phyloP scores from a whole-genome alignment of 2,888 invertebrate species.

The Blastobasis adustella region DNA sequence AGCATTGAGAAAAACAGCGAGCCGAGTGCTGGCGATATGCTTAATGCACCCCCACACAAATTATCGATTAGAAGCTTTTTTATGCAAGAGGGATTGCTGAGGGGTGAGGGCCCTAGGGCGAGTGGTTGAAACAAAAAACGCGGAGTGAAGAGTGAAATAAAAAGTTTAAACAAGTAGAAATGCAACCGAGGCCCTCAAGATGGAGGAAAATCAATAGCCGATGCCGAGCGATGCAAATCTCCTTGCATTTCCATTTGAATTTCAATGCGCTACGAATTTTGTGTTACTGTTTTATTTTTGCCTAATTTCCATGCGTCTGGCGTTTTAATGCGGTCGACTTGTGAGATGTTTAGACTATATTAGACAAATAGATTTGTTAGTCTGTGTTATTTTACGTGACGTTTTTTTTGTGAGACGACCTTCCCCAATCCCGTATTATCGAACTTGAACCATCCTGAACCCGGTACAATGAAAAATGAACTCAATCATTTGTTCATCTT shows the following conservation, averaged over 20 bases:
- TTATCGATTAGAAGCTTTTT: conserved; percentile 76
- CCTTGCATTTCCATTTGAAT: conserved; percentile 66
- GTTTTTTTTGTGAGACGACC: too few species aligned
- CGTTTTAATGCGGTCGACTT: conserved; percentile 1
- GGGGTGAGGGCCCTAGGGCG: conserved; percentile 63
- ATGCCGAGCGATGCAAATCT: conserved; percentile 68
- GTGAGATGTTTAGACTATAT: too few species aligned
- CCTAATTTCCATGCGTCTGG: conserved; percentile 31
- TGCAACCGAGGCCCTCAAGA: conserved; percentile 67
- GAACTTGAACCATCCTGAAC: too few species aligned
- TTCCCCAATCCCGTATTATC: too few species aligned
- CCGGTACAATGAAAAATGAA: too few species aligned
- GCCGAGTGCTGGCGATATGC: conserved; percentile 66
- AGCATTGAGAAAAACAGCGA: conserved; percentile 68
- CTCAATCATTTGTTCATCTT: too few species aligned
- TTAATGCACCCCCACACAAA: conserved; percentile 76
- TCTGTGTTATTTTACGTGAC: too few species aligned
- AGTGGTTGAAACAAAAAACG: conserved; percentile 74
- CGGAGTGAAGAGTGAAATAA: conserved; percentile 72
- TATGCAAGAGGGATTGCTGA: conserved; percentile 72
- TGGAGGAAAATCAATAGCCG: conserved; percentile 68
- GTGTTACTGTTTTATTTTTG: conserved; percentile 47
- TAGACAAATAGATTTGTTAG: too few species aligned
- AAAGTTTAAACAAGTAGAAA: conserved; percentile 73
- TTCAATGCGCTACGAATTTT: conserved; percentile 58